These are phyloP conservation scores for Smutsia temminckii DNA, from an alignment of 2,797 vertebrate species.

Conservation along the genomic window DNA sequence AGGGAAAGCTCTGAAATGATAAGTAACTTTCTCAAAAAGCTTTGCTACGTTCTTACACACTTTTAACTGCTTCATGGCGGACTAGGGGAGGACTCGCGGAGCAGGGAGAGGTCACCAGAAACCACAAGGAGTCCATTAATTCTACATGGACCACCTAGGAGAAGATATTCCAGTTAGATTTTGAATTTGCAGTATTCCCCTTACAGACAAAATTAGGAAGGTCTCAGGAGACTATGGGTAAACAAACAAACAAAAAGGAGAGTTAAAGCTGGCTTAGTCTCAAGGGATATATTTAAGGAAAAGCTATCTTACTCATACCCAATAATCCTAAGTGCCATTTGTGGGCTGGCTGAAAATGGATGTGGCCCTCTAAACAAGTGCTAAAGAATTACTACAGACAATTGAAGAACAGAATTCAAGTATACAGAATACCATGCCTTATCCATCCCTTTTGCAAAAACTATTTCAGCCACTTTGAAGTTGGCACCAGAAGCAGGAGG, in stretches of 20 bases:
- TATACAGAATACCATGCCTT: neutral
- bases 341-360: neutral
- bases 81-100: neutral
- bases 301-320: neutral
- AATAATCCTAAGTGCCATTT: neutral
- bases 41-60: neutral
- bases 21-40: neutral
- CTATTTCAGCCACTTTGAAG: conserved; percentile 18
- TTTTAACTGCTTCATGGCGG: neutral
- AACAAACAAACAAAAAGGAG: neutral
- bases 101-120: neutral
- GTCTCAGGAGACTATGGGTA: neutral
- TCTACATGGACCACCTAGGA: neutral
- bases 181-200: neutral
- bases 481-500: neutral
- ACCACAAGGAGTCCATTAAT: neutral
- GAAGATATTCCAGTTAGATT: neutral
- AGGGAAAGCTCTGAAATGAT: neutral
- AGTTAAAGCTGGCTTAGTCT: neutral
- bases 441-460: neutral
- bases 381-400: neutral
- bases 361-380: neutral
- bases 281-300: neutral
- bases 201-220: neutral
- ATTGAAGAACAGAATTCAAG: neutral